Base-by-base conservation (phyloP, 2,113 vertebrate genomes). In the Laticauda laticaudata region DNA sequence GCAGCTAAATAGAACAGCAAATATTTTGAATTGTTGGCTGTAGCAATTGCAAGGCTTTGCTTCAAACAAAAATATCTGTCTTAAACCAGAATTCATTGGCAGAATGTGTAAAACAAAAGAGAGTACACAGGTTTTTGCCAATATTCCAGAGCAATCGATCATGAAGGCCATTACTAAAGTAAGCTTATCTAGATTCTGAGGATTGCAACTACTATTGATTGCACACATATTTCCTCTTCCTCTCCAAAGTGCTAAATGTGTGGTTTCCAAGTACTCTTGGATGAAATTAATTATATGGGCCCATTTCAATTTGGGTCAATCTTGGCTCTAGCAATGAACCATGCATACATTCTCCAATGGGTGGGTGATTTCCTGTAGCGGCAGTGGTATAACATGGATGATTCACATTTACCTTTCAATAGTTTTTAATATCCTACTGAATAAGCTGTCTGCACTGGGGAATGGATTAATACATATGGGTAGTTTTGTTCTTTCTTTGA, bases 91-190 rank as follows among this genome's bases (percentile, higher is more conserved):
- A 54, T 54, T 55, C 51, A 54, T 88, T 53, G 51, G 10, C 87
- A 55, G 87, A 88, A 88, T 88, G 24, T 88, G 87, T 88, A 88
- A 88, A 88, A 54, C 51, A 87, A 88, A 88, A 88, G 53, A 88
- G 18, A 20, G 29, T 29, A 89, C 23, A 24, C 11, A 89, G n/a
- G 15, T 26, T 61, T 64, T 48, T 48, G 57, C 57, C 89, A 64
- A n/a, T 7, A 48, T 20, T 51, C 26, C 39, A 48, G 59, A 90
- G 12, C 39, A 61, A 26, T 61, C 7, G 3, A 5, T 61, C 23
- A 90, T 69, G 43, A 51, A 45, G 26, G 29, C 48, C 87, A 88
- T 54, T 54, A n/a, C 87, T 88, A 88, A 88, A 54, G 29, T 54
- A 88, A 55, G 48, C 51, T 5, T 55, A 29, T 54, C 51, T 54